Conservation (phyloP, 2,113 vertebrate genomes). For the Corythornis madagascariensis region DNA sequence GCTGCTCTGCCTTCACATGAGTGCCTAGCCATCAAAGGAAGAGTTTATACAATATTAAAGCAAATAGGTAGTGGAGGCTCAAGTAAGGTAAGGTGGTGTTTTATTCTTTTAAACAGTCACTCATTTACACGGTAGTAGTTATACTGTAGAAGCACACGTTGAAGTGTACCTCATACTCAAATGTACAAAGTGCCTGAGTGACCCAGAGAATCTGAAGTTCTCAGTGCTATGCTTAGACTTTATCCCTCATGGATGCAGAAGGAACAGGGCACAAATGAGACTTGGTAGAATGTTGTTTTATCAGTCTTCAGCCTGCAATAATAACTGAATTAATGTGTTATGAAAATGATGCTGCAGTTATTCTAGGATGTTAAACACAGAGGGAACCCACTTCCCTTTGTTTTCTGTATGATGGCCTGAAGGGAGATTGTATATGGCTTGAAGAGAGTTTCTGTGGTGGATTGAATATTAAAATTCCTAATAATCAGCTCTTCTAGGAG, state of each 20-base stretch:
- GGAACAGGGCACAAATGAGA: neutral
- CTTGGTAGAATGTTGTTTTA: neutral
- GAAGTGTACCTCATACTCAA: neutral
- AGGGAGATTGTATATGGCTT: neutral
- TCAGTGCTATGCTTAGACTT: neutral
- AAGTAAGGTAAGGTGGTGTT: conserved; percentile 84
- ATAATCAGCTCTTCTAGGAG: neutral
- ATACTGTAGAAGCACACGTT: neutral
- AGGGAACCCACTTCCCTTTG: neutral
- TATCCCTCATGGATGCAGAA: neutral
- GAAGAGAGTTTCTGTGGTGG: neutral
- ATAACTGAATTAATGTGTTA: neutral
- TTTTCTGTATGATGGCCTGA: neutral
- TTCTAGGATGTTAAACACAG: neutral
- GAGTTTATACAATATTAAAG: conserved; percentile 89
- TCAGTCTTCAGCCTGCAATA: neutral
- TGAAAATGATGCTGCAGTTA: neutral
- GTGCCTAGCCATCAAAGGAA: conserved; percentile 88
- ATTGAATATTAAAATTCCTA: neutral
- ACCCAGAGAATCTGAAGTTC: neutral
- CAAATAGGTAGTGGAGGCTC: conserved; percentile 96
- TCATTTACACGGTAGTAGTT: neutral
- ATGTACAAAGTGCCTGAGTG: neutral
- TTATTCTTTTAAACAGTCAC: neutral
- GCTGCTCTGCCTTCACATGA: conserved; percentile 80